Evolutionary conservation across 2,113 vertebrate genomes (phyloP).

Genomic region (Halcyon senegalensis): DNA sequence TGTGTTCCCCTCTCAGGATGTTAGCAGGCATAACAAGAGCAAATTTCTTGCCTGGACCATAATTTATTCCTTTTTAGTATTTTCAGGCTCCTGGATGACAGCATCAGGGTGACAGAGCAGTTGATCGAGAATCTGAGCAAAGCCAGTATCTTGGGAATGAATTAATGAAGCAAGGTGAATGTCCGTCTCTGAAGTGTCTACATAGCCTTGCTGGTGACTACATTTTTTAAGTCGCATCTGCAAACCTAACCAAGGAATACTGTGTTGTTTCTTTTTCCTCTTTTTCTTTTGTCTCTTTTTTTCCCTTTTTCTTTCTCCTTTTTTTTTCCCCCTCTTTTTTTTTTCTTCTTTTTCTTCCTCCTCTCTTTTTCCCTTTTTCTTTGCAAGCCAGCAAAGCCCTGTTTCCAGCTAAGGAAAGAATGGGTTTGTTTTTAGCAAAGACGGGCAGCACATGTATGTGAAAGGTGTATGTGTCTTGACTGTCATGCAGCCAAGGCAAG

Average conservation of each 20-base stretch:
- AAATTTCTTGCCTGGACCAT: background rate
- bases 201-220: background rate
- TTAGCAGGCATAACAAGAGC: background rate
- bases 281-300: too few species aligned
- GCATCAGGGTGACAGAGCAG: background rate
- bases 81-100: background rate
- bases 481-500: background rate
- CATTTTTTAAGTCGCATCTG: background rate
- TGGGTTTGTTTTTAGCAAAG: background rate
- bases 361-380: too few species aligned
- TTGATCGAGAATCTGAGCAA: background rate
- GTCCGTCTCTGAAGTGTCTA: background rate
- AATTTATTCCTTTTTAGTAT: background rate
- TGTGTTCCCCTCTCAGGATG: background rate
- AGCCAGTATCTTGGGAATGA: background rate
- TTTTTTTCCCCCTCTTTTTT: too few species aligned
- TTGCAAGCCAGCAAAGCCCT: background rate
- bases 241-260: background rate
- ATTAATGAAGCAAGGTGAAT: background rate
- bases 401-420: background rate
- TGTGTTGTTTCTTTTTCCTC: background rate
- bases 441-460: background rate
- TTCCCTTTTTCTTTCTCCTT: too few species aligned
- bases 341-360: too few species aligned
- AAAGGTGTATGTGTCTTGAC: background rate